phyloP scores from a whole-genome alignment of 2,797 vertebrate genomes.

The Peromyscus nudipes region DNA sequence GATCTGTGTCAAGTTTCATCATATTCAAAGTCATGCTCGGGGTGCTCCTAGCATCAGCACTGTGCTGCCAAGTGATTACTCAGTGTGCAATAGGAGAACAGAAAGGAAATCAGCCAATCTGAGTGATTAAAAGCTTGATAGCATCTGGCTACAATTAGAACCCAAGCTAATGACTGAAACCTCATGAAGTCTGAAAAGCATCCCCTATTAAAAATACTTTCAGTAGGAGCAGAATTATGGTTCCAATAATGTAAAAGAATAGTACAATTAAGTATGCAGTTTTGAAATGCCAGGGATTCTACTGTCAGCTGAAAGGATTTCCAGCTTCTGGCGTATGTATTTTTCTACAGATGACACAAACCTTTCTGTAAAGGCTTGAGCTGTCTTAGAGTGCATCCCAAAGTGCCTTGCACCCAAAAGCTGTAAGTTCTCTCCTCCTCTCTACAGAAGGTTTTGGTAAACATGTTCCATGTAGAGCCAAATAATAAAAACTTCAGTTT shows the following conservation, averaged over 20 bases:
- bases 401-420: constrained; percentile 32
- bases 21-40: not conserved
- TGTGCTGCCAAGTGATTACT: constrained; percentile 85
- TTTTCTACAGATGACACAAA: constrained; percentile 44
- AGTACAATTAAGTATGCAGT: constrained; percentile 36
- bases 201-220: constrained; percentile 64
- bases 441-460: not conserved
- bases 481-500: constrained; percentile 4
- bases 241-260: constrained; percentile 66
- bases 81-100: constrained; percentile 83
- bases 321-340: constrained; percentile 10
- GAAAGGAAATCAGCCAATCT: constrained; percentile 82
- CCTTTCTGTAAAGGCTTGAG: constrained; percentile 54
- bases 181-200: constrained; percentile 63
- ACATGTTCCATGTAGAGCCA: constrained; percentile 1
- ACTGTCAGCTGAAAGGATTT: constrained; percentile 41
- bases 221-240: constrained; percentile 63
- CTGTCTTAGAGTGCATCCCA: constrained; percentile 32
- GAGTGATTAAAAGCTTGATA: constrained; percentile 71
- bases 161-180: constrained; percentile 66
- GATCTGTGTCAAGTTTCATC: constrained; percentile 46
- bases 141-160: constrained; percentile 71
- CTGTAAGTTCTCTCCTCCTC: not conserved
- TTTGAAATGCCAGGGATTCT: constrained; percentile 55
- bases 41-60: constrained; percentile 30